These are phyloP conservation scores for Palythoa grandiflora DNA, from an alignment of 92 coral and sea anemone genomes.

Conservation along the genomic window DNA sequence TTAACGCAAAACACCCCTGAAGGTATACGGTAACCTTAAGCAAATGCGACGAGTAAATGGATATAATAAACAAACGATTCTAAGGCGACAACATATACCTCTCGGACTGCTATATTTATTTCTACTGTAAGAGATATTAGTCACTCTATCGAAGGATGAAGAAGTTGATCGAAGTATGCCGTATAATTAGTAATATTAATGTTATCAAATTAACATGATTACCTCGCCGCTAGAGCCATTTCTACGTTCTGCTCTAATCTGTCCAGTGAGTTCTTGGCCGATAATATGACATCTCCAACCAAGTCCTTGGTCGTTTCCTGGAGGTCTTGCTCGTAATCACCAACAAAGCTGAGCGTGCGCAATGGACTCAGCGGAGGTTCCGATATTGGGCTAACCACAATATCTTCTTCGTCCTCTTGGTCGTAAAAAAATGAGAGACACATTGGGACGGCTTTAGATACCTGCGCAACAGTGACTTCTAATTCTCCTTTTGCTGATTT, in stretches of 20 bases:
- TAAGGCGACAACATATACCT: too few species aligned
- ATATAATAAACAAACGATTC: too few species aligned
- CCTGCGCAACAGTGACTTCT: conserved; percentile 2
- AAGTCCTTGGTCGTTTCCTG: conserved; percentile 59
- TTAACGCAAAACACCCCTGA: too few species aligned
- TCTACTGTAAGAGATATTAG: too few species aligned
- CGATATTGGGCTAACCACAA: conserved; percentile 6
- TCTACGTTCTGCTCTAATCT: conserved; percentile 33
- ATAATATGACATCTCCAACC: conserved; percentile 57
- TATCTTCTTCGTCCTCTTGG: conserved; percentile 17
- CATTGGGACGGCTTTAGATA: conserved; percentile 36
- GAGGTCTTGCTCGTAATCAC: conserved; percentile 44
- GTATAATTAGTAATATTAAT: too few species aligned
- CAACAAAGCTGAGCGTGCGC: conserved; percentile 24
- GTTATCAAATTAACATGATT: not conserved
- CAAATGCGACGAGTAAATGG: too few species aligned
- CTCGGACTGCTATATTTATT: too few species aligned
- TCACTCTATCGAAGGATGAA: too few species aligned
- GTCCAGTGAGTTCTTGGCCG: conserved; percentile 64
- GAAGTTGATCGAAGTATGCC: too few species aligned
- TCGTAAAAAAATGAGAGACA: conserved; percentile 33
- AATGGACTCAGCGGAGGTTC: conserved; percentile 24
- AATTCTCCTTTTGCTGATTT: conserved; percentile 45
- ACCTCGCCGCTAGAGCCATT: conserved; percentile 37
- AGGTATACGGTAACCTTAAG: too few species aligned